phyloP scores from a whole-genome alignment of 37 sponge, comb jelly and placozoan genomes.

The Geodia barretti region DNA sequence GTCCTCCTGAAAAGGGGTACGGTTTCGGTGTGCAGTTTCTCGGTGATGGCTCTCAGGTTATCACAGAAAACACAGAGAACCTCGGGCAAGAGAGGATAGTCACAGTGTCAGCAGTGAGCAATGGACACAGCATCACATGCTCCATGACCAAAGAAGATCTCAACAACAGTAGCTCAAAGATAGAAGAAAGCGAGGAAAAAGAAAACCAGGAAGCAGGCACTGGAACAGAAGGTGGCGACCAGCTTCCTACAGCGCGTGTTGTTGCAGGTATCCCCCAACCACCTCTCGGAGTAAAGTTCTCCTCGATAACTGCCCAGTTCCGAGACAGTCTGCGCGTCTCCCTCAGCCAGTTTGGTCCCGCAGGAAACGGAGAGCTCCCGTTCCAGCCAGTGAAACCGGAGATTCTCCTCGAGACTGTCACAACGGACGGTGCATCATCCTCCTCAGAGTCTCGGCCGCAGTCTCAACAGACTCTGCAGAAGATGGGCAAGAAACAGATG shows the following conservation, averaged over 20 bases:
- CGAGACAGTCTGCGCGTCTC: constrained; percentile 31
- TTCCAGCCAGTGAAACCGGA: constrained; percentile 27
- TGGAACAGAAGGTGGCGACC: background rate
- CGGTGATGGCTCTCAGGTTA: constrained; percentile 49
- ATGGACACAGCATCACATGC: constrained; percentile 20
- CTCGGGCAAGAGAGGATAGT: background rate
- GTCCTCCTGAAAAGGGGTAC: constrained; percentile 28
- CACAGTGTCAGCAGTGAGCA: constrained; percentile 25
- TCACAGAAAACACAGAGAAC: background rate
- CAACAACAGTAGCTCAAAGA: background rate
- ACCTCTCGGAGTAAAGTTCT: constrained; percentile 13
- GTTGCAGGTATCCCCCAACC: constrained; percentile 39
- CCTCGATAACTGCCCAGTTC: constrained; percentile 32
- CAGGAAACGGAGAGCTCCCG: constrained; percentile 54
- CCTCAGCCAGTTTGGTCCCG: constrained; percentile 70
- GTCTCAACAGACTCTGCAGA: constrained; percentile 52
- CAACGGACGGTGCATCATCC: constrained; percentile 6
- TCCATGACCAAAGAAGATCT: background rate
- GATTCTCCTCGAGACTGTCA: constrained; percentile 6
- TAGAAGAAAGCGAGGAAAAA: background rate
- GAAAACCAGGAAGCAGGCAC: background rate
- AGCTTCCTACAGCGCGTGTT: background rate
- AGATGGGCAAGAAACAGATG: constrained; percentile 63
- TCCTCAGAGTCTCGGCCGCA: constrained; percentile 18
- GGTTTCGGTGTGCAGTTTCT: constrained; percentile 32